Evolutionary conservation across 2,888 invertebrate species (phyloP).

Genomic region (Geotrupes spiniger): DNA sequence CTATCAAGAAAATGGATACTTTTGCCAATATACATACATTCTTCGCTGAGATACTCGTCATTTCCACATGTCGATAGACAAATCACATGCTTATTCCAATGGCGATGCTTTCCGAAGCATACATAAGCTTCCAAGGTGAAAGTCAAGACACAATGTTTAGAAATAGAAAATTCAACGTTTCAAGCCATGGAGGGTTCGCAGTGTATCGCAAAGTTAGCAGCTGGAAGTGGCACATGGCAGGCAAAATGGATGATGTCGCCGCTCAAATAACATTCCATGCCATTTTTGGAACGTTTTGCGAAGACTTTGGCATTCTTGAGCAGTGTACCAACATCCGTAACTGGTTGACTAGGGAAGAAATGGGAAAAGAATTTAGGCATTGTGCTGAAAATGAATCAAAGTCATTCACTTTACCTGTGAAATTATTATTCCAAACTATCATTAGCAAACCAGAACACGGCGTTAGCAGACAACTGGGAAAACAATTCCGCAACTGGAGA

Average conservation of each 20-base stretch:
- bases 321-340: conserved; percentile 8
- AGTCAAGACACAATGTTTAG: too few relatives aligned
- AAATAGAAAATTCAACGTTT: too few relatives aligned
- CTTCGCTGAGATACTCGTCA: too few relatives aligned
- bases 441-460: not conserved
- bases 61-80: too few relatives aligned
- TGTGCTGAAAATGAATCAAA: too few relatives aligned
- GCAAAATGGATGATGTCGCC: conserved; percentile 18
- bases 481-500: not conserved
- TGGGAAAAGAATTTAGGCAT: too few relatives aligned
- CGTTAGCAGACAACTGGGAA: not conserved
- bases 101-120: too few relatives aligned
- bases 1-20: too few relatives aligned
- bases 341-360: conserved; percentile 16
- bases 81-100: too few relatives aligned
- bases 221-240: conserved; percentile 12
- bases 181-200: not conserved
- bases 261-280: conserved; percentile 23
- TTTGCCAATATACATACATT: too few relatives aligned
- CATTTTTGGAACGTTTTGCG: conserved; percentile 23
- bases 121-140: too few relatives aligned
- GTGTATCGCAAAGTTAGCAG: not conserved
- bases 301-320: conserved; percentile 21
- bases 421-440: not conserved
- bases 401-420: not conserved